Conservation (phyloP, 2,113 vertebrate genomes). For the Azemiops feae region DNA sequence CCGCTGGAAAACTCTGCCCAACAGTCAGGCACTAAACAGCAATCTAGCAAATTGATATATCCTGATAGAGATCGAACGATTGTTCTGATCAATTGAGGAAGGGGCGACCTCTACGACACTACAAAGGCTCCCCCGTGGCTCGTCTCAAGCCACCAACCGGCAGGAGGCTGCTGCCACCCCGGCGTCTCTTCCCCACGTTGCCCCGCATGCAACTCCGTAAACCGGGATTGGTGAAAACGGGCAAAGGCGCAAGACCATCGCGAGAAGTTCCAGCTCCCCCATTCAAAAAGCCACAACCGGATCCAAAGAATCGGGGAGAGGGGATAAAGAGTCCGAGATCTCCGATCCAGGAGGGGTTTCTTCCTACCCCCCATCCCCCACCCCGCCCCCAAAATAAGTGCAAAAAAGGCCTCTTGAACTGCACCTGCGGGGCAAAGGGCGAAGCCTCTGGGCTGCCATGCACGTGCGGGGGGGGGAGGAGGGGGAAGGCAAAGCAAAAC, state of each 20-base stretch:
- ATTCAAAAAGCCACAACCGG: not conserved
- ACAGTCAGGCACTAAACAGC: not conserved
- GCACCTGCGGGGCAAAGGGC: not conserved
- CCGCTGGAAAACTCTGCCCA: not conserved
- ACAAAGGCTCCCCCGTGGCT: too few species aligned
- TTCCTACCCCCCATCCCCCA: rapidly evolving
- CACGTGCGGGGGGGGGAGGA: too few species aligned
- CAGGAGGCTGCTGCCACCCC: too few species aligned
- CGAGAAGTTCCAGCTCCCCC: too few species aligned
- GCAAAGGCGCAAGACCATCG: too few species aligned
- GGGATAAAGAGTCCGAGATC: not conserved
- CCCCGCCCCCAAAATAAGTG: not conserved
- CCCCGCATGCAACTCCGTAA: too few species aligned
- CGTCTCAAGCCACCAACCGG: too few species aligned
- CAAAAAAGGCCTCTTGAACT: not conserved
- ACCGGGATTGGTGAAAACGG: too few species aligned
- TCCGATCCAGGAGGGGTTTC: not conserved
- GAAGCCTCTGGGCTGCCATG: not conserved
- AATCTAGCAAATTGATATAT: not conserved
- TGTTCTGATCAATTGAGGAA: not conserved
- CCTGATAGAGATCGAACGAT: not conserved
- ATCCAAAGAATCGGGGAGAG: not conserved
- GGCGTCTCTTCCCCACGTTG: too few species aligned
- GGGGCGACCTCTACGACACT: too few species aligned
- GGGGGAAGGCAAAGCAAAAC: too few species aligned